A percentile compares a stretch with the other conserved stretches of the same genome.
phyloP scores from a whole-genome alignment of 2,113 vertebrate genomes.

The Atrichornis clamosus region DNA sequence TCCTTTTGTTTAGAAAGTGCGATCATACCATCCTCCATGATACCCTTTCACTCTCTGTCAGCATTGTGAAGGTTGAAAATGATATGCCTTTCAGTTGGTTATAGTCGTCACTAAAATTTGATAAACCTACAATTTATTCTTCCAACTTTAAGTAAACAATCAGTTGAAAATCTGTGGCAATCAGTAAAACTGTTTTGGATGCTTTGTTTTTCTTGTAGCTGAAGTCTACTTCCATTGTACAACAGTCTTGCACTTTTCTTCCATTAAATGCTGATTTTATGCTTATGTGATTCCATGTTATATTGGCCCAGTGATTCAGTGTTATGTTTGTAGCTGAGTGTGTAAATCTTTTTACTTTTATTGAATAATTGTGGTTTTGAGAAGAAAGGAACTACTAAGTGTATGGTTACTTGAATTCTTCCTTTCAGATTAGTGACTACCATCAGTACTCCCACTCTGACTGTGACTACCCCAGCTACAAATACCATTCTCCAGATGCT shows the following conservation, averaged over 20 bases:
- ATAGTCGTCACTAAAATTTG: background rate
- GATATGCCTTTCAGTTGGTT: background rate
- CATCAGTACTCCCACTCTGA: slow-evolving; percentile 16
- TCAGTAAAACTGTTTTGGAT: background rate
- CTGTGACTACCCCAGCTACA: slow-evolving; percentile 44
- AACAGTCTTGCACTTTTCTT: background rate
- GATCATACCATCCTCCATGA: rapidly evolving
- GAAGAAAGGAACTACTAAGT: slow-evolving; percentile 5
- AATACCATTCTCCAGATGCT: slow-evolving; percentile 46
- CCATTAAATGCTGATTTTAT: background rate
- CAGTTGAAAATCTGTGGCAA: background rate
- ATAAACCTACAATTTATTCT: background rate
- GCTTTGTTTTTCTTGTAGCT: background rate
- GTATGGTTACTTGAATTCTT: slow-evolving; percentile 36
- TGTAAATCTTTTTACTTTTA: slow-evolving; percentile 21
- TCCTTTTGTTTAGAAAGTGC: background rate
- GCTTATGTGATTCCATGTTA: background rate
- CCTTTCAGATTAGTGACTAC: slow-evolving; percentile 32
- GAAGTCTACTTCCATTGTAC: background rate
- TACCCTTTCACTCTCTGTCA: background rate
- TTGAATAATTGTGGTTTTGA: slow-evolving; percentile 22
- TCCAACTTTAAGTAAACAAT: background rate
- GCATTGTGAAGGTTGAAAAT: background rate
- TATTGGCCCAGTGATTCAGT: background rate
- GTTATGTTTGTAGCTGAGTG: background rate